phyloP scores from a whole-genome alignment of 2,113 vertebrate genomes.

The Triplophysa rosa region DNA sequence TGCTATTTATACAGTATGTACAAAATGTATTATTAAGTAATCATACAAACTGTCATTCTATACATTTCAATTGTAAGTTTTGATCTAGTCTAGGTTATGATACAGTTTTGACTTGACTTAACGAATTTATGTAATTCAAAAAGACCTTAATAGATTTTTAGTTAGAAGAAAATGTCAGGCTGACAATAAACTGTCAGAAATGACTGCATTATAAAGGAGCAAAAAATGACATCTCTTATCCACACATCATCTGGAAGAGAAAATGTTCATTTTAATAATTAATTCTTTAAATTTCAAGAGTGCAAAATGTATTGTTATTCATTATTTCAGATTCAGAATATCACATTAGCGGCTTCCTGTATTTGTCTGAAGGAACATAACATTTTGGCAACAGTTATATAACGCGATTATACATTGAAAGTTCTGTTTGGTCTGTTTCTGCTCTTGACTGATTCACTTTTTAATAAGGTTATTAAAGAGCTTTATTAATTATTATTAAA shows the following conservation, averaged over 20 bases:
- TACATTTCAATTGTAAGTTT: too few species aligned
- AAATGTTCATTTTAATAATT: not conserved
- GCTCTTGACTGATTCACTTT: too few species aligned
- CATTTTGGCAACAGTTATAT: not conserved
- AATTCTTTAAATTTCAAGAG: not conserved
- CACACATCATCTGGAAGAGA: not conserved
- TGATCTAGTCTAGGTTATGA: too few species aligned
- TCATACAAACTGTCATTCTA: too few species aligned
- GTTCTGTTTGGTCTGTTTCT: too few species aligned
- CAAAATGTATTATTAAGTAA: too few species aligned
- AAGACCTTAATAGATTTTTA: not conserved
- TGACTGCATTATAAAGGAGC: not conserved
- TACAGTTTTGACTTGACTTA: not conserved
- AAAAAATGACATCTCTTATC: constrained; percentile 4
- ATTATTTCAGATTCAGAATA: not conserved
- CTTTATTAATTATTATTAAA: too few species aligned
- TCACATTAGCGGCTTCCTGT: not conserved
- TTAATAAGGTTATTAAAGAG: too few species aligned
- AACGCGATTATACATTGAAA: too few species aligned
- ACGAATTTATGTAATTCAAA: not conserved
- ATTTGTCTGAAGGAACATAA: not conserved
- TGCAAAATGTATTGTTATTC: not conserved
- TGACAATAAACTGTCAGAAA: not conserved
- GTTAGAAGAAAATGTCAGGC: not conserved
- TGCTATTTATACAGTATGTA: too few species aligned